These are phyloP conservation scores for Machimus rusticus DNA, from an alignment of 2,888 invertebrate species.

Conservation along the genomic window DNA sequence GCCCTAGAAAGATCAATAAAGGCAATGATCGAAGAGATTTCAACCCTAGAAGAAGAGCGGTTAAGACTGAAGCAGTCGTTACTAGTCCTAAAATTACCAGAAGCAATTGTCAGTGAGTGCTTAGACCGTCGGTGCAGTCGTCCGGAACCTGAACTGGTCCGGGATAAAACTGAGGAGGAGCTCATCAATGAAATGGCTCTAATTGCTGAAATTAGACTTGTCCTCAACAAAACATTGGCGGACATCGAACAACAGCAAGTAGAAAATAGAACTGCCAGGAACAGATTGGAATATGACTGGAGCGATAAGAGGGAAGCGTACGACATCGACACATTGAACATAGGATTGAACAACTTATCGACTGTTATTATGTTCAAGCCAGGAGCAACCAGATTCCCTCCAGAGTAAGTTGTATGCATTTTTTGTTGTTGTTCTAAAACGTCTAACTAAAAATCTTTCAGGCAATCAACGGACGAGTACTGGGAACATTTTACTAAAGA, in stretches of 20 bases:
- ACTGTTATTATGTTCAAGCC: slow-evolving; percentile 78
- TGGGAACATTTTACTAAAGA: slow-evolving; percentile 87
- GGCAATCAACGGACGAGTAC: slow-evolving; percentile 83
- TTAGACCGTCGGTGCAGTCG: slow-evolving; percentile 74
- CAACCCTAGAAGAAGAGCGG: slow-evolving; percentile 72
- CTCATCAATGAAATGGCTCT: slow-evolving; percentile 77
- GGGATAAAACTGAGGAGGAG: slow-evolving; percentile 80
- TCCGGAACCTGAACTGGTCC: slow-evolving; percentile 75
- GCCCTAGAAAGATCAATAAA: slow-evolving; percentile 75
- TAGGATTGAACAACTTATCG: slow-evolving; percentile 74
- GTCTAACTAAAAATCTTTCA: slow-evolving; percentile 54
- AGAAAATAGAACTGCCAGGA: slow-evolving; percentile 81
- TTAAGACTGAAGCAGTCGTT: slow-evolving; percentile 73
- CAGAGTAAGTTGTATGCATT: slow-evolving; percentile 65
- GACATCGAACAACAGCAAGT: slow-evolving; percentile 75
- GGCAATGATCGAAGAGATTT: slow-evolving; percentile 75
- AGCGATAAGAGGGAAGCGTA: slow-evolving; percentile 86
- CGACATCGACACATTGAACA: slow-evolving; percentile 75
- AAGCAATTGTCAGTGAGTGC: slow-evolving; percentile 79
- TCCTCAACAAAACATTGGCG: slow-evolving; percentile 69
- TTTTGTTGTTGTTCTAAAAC: neutral
- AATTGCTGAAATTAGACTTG: slow-evolving; percentile 72
- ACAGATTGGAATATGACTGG: slow-evolving; percentile 88
- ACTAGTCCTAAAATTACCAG: slow-evolving; percentile 73
- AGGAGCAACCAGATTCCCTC: slow-evolving; percentile 80